Evolutionary conservation across 2,113 vertebrate genomes (phyloP), one percentile per base, ranked within the genome.

Genomic region (Laticauda laticaudata): DNA sequence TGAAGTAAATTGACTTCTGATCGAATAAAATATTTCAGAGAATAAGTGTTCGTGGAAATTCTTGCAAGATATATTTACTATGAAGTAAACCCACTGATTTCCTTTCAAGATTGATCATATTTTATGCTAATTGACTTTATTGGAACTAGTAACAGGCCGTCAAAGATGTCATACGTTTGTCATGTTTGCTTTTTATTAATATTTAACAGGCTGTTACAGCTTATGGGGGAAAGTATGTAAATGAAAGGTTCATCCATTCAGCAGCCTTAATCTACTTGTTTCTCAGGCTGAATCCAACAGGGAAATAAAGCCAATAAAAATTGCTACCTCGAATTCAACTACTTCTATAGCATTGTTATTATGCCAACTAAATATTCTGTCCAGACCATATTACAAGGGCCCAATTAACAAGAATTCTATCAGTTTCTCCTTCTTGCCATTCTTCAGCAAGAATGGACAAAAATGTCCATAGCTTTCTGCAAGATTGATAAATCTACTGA

Each of bases 1-100:
- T 11, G 55, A 90, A 48, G 69, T 90, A 86, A 92, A 90, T 89
- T 94, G 56, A 4, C 64, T 87, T 69, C 56, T 94, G 93, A 92
- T 94, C n/a, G 23, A 48, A 45, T 53, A 87, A 39, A 85, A 86
- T 34, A 90, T 92, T 89, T 90, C 14, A 8, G 12, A 20, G 12
- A 51, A 18, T 34, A 54, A 20, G 14, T 61, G 21, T 87, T 59
- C 39, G 2, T 64, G 26, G 11, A 89, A 23, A 1, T 61, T 48
- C 6, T 53, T 12, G 23, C 5, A n/a, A 61, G 43, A 18, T 39
- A 26, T 64, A 26, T 90, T 64, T 90, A 39, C 39, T 48, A 3
- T 64, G 43, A 90, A 45, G 21, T 90, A 64, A 61, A 3, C 2
- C 34, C 34, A 45, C 5, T 59, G 56, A 89, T 39, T 61, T 90